Evolutionary conservation across 2,888 invertebrate species (phyloP), one percentile per base, ranked within the genome.

Genomic region (Cephus pygmeus): DNA sequence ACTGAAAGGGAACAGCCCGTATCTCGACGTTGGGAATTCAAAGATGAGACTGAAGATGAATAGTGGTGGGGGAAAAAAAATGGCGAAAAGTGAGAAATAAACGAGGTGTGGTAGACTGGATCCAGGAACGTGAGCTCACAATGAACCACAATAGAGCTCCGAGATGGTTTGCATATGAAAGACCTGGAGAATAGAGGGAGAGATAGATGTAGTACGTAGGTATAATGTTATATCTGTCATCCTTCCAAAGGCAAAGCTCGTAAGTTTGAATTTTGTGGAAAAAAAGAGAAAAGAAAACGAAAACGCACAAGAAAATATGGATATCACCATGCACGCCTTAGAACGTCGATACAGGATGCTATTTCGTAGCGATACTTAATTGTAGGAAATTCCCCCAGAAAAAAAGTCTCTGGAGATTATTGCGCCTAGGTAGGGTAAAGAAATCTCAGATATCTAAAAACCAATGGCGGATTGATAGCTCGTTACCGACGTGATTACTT

Each of bases 111-210:
- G 86, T 87, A 87, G 86, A 89, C 88, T 87, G 88, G 89, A 88
- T 88, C 85, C 80, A 81, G 81, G 86, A 85, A 85, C 83, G 86
- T 84, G 88, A 87, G 87, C 85, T 87, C 83, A 88, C 88, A 89
- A 88, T 88, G 89, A 87, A 82, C 86, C 86, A 90, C 89, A 89
- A 90, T 89, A 86, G 88, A 86, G 83, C 85, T 83, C 84, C 85
- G 85, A 81, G 81, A 88, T 86, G 86, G 85, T 88, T 88, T 90
- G 90, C 90, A 90, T 90, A 90, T 90, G 90, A 90, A 90, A 90
- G 89, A 89, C 85, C 82, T 77, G 78, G 78, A 80, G 81, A 83
- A 84, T 81, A 80, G 82, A 81, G 79, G 77, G 81, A 69, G 79
- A 76, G 79, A 79, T 79, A 74, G 68, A 74, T 74, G 76, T 74